Base-by-base conservation (phyloP, 2,797 vertebrate species). In the Glyptemys insculpta region DNA sequence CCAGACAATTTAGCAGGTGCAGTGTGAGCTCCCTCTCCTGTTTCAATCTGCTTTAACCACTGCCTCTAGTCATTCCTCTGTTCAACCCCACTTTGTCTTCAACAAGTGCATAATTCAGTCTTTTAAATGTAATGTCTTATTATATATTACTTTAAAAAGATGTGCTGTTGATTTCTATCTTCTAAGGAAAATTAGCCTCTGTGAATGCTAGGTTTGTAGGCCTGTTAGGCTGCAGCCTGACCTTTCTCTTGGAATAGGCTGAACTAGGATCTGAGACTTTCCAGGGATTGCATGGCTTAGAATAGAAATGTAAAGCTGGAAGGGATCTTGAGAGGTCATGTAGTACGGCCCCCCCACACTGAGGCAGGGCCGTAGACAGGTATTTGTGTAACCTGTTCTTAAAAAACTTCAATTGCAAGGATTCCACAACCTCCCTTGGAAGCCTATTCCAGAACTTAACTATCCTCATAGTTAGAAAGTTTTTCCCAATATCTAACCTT, bases 201-300 rank as follows among this genome's bases (percentile, higher is more conserved):
- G 41, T 59, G 59, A 90, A n/a, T 82, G 47, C 16, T 84, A 84
- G 44, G 59, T 57, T 25, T 57, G 83, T 88, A 62, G 52, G 79
- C 49, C 87, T 85, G 84, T 21, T 47, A 59, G 92, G 80, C 94
- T 95, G 49, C 31, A 3, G 87, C 76, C 83, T 87, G 93, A 95
- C 91, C 92, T 96, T 95, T 95, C 37, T 37, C 92, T 93, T 94
- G 92, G 85, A 97, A 52, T 21, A 94, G 23, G 16, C 83, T 93
- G 82, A 89, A 86, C 85, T 56, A 41, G 50, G 79, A 95, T 93
- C 89, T 92, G 95, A 87, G 34, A 95, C 88, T 92, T 95, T 94
- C 94, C 65, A 12, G 85, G 88, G 50, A 31, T 94, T 94, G 34
- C 92, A 88, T 93, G 91, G 88, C 85, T 16, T 65, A 65, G 15